These are phyloP conservation scores for Epizoanthus illoricatus DNA, from an alignment of 92 coral and sea anemone genomes.

Conservation along the genomic window DNA sequence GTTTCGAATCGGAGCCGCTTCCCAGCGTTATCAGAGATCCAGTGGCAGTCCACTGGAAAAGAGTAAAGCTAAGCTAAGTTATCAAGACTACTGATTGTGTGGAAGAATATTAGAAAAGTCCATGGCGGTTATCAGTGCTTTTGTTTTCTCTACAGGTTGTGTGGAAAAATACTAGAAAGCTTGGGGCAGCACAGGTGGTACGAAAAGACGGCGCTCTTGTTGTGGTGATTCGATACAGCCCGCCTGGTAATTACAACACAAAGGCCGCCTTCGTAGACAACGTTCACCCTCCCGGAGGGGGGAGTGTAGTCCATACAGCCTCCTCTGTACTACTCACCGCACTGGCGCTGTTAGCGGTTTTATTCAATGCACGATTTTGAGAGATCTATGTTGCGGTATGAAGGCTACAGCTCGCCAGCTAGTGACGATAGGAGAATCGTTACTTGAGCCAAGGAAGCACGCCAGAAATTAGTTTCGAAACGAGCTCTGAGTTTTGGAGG, in stretches of 20 bases:
- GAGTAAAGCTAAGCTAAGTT: too few species aligned
- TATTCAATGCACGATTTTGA: neutral
- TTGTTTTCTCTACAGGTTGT: slow-evolving; percentile 57
- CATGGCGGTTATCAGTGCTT: neutral
- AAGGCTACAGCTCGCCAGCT: too few species aligned
- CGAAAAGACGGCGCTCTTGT: slow-evolving; percentile 56
- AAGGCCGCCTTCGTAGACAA: slow-evolving; percentile 47
- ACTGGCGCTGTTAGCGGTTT: slow-evolving; percentile 1
- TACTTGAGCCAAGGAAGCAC: too few species aligned
- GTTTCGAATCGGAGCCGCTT: too few species aligned
- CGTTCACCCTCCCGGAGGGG: slow-evolving; percentile 40
- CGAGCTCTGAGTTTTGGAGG: too few species aligned
- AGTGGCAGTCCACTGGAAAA: too few species aligned
- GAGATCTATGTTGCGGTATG: too few species aligned
- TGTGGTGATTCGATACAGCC: slow-evolving; percentile 75
- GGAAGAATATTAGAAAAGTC: slow-evolving; percentile 69
- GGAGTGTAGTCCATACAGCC: neutral
- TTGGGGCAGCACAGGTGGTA: slow-evolving; percentile 75
- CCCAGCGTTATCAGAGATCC: too few species aligned
- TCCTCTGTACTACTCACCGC: neutral
- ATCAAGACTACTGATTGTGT: slow-evolving; percentile 58
- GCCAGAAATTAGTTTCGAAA: too few species aligned
- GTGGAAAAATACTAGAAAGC: slow-evolving; percentile 71
- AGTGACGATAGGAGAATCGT: too few species aligned
- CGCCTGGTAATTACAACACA: slow-evolving; percentile 73